Base-by-base conservation (phyloP, 2,113 vertebrate genomes). In the Ranitomeya variabilis region DNA sequence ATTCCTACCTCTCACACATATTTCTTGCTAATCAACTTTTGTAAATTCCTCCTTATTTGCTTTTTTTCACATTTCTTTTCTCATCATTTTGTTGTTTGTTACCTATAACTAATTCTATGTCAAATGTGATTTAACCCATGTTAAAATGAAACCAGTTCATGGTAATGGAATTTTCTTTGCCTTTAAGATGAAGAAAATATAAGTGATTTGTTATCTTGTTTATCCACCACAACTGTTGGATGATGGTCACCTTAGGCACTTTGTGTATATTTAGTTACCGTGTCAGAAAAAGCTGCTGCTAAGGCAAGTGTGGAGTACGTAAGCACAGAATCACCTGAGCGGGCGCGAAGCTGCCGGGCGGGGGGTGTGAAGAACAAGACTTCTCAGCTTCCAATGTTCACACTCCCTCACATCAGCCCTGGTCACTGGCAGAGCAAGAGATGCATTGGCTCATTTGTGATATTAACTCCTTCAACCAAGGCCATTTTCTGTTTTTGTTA, bases 271-370 rank as follows among this genome's bases (percentile, higher is more conserved):
- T 66, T 86, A 86, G 85, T 74, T 67, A 9, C 71, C 37, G 77
- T 12, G 31, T 86, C 85, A 86, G 31, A 14, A 23, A 18, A 57
- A 51, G n/a, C 37, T 54, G 74, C 59, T 86, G 85, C 74, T 79
- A 86, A 79, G 79, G n/a, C 74, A 86, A 69, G 83, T 85, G 83
- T 59, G 52, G 71, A 0, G 21, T 73, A 59, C 83, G 83, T 85
- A 26, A 86, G 85, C 74, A 78, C 31, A 54, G 74, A 60, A 66
- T 86, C 85, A 79, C 74, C 85, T 86, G 74, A 86, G 85, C 31
- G 19, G 12, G 21, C 54, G 85, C 55, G 59, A 86, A 19, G 74
- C 59, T 26, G 21, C 19, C 54, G 69, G 18, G 31, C 16, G 54
- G 4, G 59, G 62, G 74, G 57, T 52, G 85, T 79, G 85, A 86